A percentile compares a stretch with the other conserved stretches of the same genome.
phyloP scores from a whole-genome alignment of 2,888 invertebrate species.

The Ochropacha duplaris region DNA sequence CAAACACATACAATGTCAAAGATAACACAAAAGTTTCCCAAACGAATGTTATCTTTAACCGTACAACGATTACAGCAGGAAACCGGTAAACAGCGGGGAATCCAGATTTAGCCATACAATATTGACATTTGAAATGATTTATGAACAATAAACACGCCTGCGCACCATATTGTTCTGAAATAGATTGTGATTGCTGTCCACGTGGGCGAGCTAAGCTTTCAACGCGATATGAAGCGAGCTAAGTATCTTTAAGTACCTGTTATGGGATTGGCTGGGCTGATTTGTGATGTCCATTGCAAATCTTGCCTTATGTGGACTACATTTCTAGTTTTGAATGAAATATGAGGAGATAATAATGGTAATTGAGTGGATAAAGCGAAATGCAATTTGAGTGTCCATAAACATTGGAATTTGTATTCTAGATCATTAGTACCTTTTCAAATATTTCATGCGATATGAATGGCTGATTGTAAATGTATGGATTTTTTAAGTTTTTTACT shows the following conservation, averaged over 20 bases:
- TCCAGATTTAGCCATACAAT: constrained; percentile 48
- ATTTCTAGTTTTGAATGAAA: background rate
- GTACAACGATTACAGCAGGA: constrained; percentile 34
- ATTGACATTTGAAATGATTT: constrained; percentile 71
- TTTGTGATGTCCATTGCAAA: background rate
- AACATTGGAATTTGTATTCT: background rate
- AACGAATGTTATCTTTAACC: constrained; percentile 38
- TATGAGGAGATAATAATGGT: background rate
- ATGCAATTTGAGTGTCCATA: background rate
- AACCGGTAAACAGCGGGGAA: constrained; percentile 32
- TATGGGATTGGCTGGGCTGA: background rate
- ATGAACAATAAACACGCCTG: constrained; percentile 61
- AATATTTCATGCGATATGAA: background rate
- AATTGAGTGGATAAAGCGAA: background rate
- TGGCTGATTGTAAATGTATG: background rate
- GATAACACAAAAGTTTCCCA: constrained; percentile 30
- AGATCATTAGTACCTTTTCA: background rate
- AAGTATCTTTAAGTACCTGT: background rate
- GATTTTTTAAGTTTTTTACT: too few species aligned
- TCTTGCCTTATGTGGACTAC: background rate
- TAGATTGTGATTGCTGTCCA: background rate
- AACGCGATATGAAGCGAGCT: background rate
- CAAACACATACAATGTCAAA: background rate
- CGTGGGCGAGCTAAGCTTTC: constrained; percentile 1
- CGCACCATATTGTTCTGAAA: constrained; percentile 19